Evolutionary conservation across 1,140 invertebrate species (phyloP).

Genomic region (Glossosoma conforme): DNA sequence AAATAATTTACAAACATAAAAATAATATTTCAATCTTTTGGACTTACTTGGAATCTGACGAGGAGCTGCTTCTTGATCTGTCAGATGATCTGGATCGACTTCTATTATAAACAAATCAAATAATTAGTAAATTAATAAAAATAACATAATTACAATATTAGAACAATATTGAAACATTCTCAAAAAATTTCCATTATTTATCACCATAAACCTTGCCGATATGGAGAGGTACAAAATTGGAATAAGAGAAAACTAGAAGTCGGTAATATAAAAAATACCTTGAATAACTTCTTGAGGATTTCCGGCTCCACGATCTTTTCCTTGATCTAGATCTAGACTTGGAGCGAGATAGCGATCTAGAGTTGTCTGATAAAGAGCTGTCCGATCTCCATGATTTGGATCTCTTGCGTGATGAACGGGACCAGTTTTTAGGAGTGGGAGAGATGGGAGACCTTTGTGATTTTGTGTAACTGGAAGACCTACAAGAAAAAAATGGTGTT

Average conservation of each 20-base stretch:
- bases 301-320: conserved; percentile 32
- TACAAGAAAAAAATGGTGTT: too few species aligned
- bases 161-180: too few species aligned
- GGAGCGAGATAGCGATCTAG: conserved; percentile 33
- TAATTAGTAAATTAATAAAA: conserved; percentile 1
- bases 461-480: conserved; percentile 13
- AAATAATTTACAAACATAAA: too few species aligned
- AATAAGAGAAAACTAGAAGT: too few species aligned
- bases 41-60: too few species aligned
- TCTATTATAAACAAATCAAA: too few species aligned
- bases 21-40: too few species aligned
- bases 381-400: conserved; percentile 35
- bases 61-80: conserved; percentile 23
- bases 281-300: conserved; percentile 18
- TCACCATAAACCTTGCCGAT: too few species aligned
- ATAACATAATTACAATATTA: not conserved
- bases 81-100: conserved; percentile 8
- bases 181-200: too few species aligned
- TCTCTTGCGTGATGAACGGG: conserved; percentile 41
- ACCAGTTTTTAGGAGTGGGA: conserved; percentile 31
- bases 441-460: conserved; percentile 19
- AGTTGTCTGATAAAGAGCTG: conserved; percentile 44
- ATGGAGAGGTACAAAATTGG: too few species aligned
- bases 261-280: conserved; percentile 3
- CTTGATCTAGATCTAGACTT: conserved; percentile 35